phyloP scores from a whole-genome alignment of 2,888 invertebrate genomes.

The Galerucella pusilla region DNA sequence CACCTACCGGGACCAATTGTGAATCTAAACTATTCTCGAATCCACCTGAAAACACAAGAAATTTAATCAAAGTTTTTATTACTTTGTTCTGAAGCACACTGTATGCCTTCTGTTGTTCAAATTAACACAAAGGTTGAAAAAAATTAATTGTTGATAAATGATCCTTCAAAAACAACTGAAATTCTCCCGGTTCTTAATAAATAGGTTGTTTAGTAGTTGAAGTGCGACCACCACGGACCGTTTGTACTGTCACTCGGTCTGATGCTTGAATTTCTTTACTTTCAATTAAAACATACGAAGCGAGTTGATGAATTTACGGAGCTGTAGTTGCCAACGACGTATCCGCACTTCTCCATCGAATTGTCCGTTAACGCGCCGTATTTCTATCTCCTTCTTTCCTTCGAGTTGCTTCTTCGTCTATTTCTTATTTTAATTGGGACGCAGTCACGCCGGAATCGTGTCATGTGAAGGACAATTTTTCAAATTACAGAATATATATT shows the following conservation, averaged over 20 bases:
- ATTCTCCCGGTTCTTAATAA: slow-evolving; percentile 48
- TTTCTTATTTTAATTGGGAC: slow-evolving; percentile 38
- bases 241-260: slow-evolving; percentile 63
- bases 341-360: slow-evolving; percentile 46
- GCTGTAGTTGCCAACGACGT: slow-evolving; percentile 47
- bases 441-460: slow-evolving; percentile 15
- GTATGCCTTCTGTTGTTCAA: no score
- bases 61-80: no score
- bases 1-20: no score
- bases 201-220: slow-evolving; percentile 64
- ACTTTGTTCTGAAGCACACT: no score
- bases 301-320: slow-evolving; percentile 61
- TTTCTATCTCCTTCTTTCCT: slow-evolving; percentile 26
- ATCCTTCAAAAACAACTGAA: slow-evolving; percentile 12
- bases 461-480: slow-evolving; percentile 52
- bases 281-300: slow-evolving; percentile 64
- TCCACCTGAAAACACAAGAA: no score
- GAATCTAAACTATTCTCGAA: no score
- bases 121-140: no score
- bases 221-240: slow-evolving; percentile 64
- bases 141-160: background rate
- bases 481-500: slow-evolving; percentile 45
- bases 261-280: slow-evolving; percentile 58
- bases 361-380: slow-evolving; percentile 47
- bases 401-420: slow-evolving; percentile 28